Evolutionary conservation across 2,797 vertebrate genomes (phyloP).

Genomic region (Prunella strophiata): DNA sequence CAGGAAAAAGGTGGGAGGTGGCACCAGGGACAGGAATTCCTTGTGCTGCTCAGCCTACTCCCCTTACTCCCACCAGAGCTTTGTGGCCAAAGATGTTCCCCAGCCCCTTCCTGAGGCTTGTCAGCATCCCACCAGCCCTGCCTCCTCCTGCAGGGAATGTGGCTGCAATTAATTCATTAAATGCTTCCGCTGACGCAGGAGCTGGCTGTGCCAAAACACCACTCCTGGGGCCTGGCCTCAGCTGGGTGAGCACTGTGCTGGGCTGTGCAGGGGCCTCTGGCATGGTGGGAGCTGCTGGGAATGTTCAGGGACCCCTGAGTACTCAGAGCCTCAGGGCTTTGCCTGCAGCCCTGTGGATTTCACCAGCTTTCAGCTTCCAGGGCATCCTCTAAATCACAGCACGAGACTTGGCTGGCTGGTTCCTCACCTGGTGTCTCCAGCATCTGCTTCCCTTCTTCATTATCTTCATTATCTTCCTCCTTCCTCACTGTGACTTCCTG

Average conservation of each 20-base stretch:
- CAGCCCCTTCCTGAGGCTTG: not conserved
- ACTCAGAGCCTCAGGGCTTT: not conserved
- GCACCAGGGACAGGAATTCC: not conserved
- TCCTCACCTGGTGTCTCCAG: not conserved
- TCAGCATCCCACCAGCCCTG: not conserved
- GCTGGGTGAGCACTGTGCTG: not conserved
- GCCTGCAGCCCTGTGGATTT: not conserved
- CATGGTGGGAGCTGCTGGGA: not conserved
- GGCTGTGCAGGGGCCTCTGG: not conserved
- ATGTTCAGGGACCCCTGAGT: not conserved
- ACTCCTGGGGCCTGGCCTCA: not conserved
- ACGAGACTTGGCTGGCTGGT: rapidly evolving
- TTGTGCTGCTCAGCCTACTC: not conserved
- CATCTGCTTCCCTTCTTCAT: not conserved
- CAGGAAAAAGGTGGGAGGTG: not conserved
- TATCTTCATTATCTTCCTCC: not conserved
- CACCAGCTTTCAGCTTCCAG: not conserved
- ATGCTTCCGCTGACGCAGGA: slow-evolving; percentile 5
- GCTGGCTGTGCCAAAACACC: not conserved
- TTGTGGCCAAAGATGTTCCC: not conserved
- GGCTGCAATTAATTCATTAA: slow-evolving; percentile 47
- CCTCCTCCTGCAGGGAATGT: not conserved
- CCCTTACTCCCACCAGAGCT: not conserved
- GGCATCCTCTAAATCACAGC: not conserved
- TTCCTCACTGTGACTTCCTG: not conserved